A percentile compares a stretch with the other conserved stretches of the same genome.
These are phyloP conservation scores for Hozukius guyotensis DNA, from an alignment of 2,797 vertebrate genomes.

Conservation along the genomic window DNA sequence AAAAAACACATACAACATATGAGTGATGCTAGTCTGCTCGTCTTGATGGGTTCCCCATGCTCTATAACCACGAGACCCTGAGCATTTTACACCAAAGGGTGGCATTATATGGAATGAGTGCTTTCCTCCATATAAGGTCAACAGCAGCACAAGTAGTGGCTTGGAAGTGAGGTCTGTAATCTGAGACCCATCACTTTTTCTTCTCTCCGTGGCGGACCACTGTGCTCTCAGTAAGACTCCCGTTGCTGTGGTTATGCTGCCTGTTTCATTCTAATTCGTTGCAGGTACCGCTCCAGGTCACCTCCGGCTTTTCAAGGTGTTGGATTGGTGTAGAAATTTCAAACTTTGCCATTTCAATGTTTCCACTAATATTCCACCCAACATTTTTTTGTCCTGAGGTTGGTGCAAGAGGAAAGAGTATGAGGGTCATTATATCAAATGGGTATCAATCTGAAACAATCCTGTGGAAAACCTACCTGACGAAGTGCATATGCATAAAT, in stretches of 20 bases:
- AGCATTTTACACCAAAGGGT: constrained; percentile 21
- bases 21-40: neutral
- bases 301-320: too few species aligned
- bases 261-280: too few species aligned
- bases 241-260: constrained; percentile 1
- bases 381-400: too few species aligned
- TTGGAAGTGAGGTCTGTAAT: constrained; percentile 42
- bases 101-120: constrained; percentile 42
- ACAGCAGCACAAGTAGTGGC: constrained; percentile 30
- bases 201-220: constrained; percentile 13
- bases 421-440: too few species aligned
- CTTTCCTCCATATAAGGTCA: constrained; percentile 60
- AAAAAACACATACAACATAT: neutral
- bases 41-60: constrained; percentile 22
- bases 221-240: constrained; percentile 3
- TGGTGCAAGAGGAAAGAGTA: too few species aligned
- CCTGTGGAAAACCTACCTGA: neutral
- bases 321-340: too few species aligned
- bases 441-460: neutral
- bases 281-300: too few species aligned
- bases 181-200: constrained; percentile 36
- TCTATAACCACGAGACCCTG: constrained; percentile 19
- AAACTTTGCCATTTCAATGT: too few species aligned
- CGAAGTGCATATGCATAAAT: neutral
- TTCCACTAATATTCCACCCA: too few species aligned